Base-by-base conservation (phyloP, 2,797 vertebrate genomes). In the Helicolenus hilgendorfi region DNA sequence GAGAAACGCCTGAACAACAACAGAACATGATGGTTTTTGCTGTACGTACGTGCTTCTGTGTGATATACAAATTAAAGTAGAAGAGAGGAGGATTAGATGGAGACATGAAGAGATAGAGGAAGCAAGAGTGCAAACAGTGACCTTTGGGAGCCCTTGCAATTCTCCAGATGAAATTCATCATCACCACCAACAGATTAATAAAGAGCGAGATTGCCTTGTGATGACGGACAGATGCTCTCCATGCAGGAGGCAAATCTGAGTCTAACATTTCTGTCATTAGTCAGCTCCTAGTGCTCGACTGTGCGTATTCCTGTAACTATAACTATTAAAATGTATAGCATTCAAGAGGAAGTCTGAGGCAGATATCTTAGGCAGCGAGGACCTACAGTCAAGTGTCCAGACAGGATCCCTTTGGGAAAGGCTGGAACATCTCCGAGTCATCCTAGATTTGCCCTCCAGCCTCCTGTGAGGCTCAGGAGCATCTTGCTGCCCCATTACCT, bases 191-290 rank as follows among this genome's bases (percentile, higher is more conserved):
- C 77, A 83, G 88, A 93, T 93, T 92, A 85, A 91, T 86, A 83
- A 90, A 91, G 86, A 89, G 75, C 24, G 56, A 86, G 87, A 89
- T 84, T 77, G 75, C 87, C 86, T 83, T 71, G 65, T 87, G 89
- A 90, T 96, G 91, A 92, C 63, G 27, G 91, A 86, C 94, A 94
- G 92, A 95, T 94, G 95, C 90, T 94, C 63, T 92, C 93, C 60
- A 59, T 60, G 91, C 89, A 92, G 93, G 90, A 87, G 87, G 91
- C 15, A 9, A 67, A 84, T 88, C 76, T 63, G 75, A 80, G 78
- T 71, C 75, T 79, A 77, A 87, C 81, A 84, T 59, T 59, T 88
- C 76, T 69, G 56, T 88, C 89, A 89, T 92, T 77, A 87, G 55
- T 77, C 83, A 64, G 65, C 80, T 31, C 45, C 72, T 69, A 10